phyloP scores from a whole-genome alignment of 1,140 invertebrate genomes.

The Drosophila micromelanica region DNA sequence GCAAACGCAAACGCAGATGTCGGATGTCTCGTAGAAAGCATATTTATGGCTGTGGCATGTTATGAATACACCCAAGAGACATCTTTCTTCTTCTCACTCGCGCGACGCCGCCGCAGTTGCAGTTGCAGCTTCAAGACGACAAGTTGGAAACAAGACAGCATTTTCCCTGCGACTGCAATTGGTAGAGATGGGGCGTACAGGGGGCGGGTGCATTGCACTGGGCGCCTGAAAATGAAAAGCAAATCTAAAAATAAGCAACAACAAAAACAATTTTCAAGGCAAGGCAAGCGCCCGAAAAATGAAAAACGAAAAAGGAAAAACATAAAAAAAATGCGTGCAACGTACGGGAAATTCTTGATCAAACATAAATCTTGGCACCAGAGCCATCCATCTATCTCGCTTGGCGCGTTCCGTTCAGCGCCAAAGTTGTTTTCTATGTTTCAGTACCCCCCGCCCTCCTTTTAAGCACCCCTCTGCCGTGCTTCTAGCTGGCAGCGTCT shows the following conservation, averaged over 20 bases:
- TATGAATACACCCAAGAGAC: conserved; percentile 82
- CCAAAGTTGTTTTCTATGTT: conserved; percentile 72
- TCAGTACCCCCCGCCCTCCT: not conserved
- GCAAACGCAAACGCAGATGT: conserved; percentile 36
- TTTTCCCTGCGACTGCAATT: conserved; percentile 6
- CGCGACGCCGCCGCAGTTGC: conserved; percentile 3
- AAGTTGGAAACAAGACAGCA: conserved; percentile 39
- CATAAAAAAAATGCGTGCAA: conserved; percentile 62
- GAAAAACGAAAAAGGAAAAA: conserved; percentile 22
- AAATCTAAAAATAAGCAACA: conserved; percentile 44
- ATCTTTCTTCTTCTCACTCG: conserved; percentile 79
- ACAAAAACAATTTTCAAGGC: conserved; percentile 19
- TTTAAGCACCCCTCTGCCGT: not conserved
- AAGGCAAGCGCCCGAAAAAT: conserved; percentile 40
- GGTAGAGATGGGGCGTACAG: conserved; percentile 15
- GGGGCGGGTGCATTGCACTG: conserved; percentile 21
- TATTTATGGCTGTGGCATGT: conserved; percentile 79
- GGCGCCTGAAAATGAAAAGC: conserved; percentile 38
- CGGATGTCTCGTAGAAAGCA: conserved; percentile 73
- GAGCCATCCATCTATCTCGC: conserved; percentile 82
- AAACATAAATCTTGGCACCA: conserved; percentile 83
- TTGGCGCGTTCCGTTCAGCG: conserved; percentile 74
- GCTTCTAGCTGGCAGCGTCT: conserved; percentile 10
- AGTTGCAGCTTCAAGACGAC: conserved; percentile 32
- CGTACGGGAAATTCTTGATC: conserved; percentile 82